Base-by-base conservation (phyloP, 2,888 invertebrate species). In the Pegoplata infirma region DNA sequence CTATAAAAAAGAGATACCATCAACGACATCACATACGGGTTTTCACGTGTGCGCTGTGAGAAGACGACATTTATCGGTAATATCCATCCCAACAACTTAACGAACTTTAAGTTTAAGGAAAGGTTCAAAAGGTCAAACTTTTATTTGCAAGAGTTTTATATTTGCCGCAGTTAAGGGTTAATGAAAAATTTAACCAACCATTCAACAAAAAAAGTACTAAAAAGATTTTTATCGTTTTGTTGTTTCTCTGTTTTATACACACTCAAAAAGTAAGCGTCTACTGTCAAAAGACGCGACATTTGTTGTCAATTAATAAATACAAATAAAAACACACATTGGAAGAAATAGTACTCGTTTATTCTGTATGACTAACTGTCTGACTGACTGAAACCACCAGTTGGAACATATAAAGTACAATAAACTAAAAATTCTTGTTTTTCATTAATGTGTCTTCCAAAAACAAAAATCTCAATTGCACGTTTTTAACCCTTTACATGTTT, bases 251-350 rank as follows among this genome's bases (percentile, higher is more conserved):
- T 44, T 47, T 28, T n/a, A 58, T 1, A 28, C 0, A 17, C 4
- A 25, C 14, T 23, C 7, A 61, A n/a, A 58, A 66, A 72, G 46
- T 74, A 66, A 76, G 46, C 73, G 73, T 73, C 68, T 73, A 68
- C 66, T 73, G 76, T 73, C 76, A 76, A 61, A 73, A 73, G 80
- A 76, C 68, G 80, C 73, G 80, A 80, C 80, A 76, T 80, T 76
- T 76, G 73, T 74, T 80, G 80, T 80, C 80, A 80, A 80, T 80
- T 80, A 76, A 80, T 69, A 74, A 74, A 59, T 53, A 69, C 76
- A 73, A 66, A 76, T 72, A 55, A 75, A 79, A 75, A 79, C 79
- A 79, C 53, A 67, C 66, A 67, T n/a, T n/a, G 55, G 63, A 25
- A 12, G n/a, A n/a, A 59, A 55, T n/a, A n/a, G n/a, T n/a, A 36